Conservation (phyloP, 2,113 vertebrate genomes). For the Atlantisia rogersi region DNA sequence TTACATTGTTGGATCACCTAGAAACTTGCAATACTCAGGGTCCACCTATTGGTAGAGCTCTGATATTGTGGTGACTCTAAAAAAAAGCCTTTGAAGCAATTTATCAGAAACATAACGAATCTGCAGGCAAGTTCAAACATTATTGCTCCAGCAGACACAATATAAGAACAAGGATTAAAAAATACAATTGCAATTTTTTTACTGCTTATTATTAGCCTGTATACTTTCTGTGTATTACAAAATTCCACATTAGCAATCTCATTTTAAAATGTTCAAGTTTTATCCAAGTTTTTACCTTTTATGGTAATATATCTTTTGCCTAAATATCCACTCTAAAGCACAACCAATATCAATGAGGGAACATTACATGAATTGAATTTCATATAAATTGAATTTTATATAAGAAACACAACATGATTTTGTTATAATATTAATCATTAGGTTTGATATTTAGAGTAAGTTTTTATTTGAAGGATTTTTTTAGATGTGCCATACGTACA, state of each 20-base stretch:
- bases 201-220: neutral
- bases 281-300: neutral
- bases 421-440: neutral
- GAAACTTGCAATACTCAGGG: neutral
- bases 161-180: neutral
- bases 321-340: neutral
- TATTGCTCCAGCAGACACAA: neutral
- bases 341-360: neutral
- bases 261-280: neutral
- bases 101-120: neutral
- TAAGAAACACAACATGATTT: neutral
- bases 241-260: neutral
- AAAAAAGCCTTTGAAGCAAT: neutral
- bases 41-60: neutral
- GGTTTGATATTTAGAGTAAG: neutral
- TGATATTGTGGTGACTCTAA: neutral
- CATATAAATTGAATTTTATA: neutral
- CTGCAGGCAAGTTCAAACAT: neutral
- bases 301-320: neutral
- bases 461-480: neutral
- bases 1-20: neutral
- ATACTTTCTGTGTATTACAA: neutral
- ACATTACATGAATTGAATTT: neutral
- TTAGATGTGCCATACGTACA: neutral
- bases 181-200: neutral